Percentiles rank a stretch among this genome's conserved stretches.
Evolutionary conservation across 2,797 vertebrate genomes (phyloP).

Genomic region (Rachycentron canadum): DNA sequence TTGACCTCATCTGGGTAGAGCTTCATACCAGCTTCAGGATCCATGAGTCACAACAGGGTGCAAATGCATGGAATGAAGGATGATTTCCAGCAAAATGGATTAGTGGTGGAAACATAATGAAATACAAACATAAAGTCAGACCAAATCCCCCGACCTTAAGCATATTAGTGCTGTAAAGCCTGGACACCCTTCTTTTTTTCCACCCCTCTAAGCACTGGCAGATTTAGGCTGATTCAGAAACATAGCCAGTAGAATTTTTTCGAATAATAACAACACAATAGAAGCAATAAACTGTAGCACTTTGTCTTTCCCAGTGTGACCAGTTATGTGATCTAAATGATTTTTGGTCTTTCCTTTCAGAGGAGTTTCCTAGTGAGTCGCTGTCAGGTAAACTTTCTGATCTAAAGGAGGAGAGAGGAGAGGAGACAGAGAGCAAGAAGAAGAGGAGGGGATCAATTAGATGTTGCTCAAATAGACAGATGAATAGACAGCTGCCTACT

Average conservation of each 20-base stretch:
- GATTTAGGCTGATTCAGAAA: slow-evolving; percentile 40
- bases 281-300: not conserved
- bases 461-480: slow-evolving; percentile 61
- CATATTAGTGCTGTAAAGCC: slow-evolving; percentile 55
- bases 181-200: slow-evolving; percentile 28
- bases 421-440: slow-evolving; percentile 19
- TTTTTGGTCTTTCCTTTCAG: slow-evolving; percentile 4
- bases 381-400: slow-evolving; percentile 59
- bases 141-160: slow-evolving; percentile 62
- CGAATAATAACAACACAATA: not conserved
- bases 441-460: slow-evolving; percentile 63
- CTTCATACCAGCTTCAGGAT: slow-evolving; percentile 50
- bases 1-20: slow-evolving; percentile 52
- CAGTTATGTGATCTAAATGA: slow-evolving; percentile 18
- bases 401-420: slow-evolving; percentile 39
- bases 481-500: slow-evolving; percentile 74
- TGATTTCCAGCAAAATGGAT: slow-evolving; percentile 65
- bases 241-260: not conserved
- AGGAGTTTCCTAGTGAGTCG: slow-evolving; percentile 35
- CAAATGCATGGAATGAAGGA: slow-evolving; percentile 21
- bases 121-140: slow-evolving; percentile 63
- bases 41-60: slow-evolving; percentile 43
- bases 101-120: slow-evolving; percentile 63
- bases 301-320: slow-evolving; percentile 1
- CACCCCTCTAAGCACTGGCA: slow-evolving; percentile 27